phyloP scores from a whole-genome alignment of 2,888 invertebrate species.

The Choreutis nemorana region DNA sequence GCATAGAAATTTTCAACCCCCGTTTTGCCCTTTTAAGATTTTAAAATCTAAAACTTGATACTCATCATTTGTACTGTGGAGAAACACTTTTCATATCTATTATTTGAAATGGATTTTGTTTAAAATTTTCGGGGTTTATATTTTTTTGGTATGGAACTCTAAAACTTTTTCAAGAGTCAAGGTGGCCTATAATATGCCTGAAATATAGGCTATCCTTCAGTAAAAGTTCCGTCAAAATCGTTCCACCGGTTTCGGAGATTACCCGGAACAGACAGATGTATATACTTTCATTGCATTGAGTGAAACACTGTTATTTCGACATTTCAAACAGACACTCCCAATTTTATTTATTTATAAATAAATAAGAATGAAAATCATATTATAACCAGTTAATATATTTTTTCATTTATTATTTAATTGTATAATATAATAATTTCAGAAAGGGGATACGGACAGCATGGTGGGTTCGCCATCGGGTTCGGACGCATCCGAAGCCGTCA shows the following conservation, averaged over 20 bases:
- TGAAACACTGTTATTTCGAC: background rate
- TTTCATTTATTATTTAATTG: background rate
- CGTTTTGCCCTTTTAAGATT: too few relatives aligned
- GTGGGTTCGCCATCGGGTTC: slow-evolving; percentile 21
- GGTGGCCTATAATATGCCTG: too few relatives aligned
- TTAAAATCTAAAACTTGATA: too few relatives aligned
- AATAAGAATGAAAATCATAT: background rate
- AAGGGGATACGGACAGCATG: slow-evolving; percentile 18
- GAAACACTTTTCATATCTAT: too few relatives aligned
- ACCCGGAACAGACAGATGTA: background rate
- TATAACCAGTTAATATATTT: background rate
- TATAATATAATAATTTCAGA: background rate
- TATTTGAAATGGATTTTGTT: too few relatives aligned
- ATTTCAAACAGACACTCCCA: background rate
- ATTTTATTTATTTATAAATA: background rate
- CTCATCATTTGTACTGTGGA: too few relatives aligned
- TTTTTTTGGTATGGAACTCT: too few relatives aligned
- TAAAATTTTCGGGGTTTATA: too few relatives aligned
- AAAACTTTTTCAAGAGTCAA: too few relatives aligned
- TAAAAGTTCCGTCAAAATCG: background rate
- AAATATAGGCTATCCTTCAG: too few relatives aligned
- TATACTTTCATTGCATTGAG: background rate
- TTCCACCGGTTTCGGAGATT: background rate
- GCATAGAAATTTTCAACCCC: too few relatives aligned
- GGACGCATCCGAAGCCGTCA: slow-evolving; percentile 11